A percentile compares a stretch with the other conserved stretches of the same genome.
Conservation (phyloP, 2,113 vertebrate species). For the Prochilodus magdalenae region DNA sequence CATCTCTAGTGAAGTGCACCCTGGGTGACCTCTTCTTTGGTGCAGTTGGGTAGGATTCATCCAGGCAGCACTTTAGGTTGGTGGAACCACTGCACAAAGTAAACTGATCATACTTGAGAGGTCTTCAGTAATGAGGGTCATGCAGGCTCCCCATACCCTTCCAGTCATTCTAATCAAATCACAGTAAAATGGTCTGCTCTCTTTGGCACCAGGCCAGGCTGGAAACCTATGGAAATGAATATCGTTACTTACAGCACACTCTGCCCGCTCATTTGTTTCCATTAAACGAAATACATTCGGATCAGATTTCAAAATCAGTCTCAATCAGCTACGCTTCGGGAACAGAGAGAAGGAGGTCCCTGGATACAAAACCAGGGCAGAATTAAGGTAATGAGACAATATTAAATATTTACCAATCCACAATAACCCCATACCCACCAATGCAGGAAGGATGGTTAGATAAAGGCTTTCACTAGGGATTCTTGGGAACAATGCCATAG, state of each 20-base stretch:
- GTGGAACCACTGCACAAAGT: slow-evolving; percentile 3
- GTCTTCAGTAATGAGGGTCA: slow-evolving; percentile 20
- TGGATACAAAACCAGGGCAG: not conserved
- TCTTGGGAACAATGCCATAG: too few species aligned
- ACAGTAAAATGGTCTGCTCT: not conserved
- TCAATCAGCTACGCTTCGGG: slow-evolving; percentile 31
- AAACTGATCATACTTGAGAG: slow-evolving; percentile 21
- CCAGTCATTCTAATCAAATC: slow-evolving; percentile 28
- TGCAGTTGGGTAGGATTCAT: not conserved
- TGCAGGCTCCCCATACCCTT: not conserved
- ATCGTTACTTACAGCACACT: slow-evolving; percentile 24
- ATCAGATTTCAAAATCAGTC: slow-evolving; percentile 50
- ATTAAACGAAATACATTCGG: slow-evolving; percentile 42
- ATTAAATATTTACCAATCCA: not conserved
- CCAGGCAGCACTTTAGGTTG: slow-evolving; percentile 2
- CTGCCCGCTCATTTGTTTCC: slow-evolving; percentile 39
- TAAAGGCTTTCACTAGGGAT: too few species aligned
- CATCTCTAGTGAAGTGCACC: not conserved
- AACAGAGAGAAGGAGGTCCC: slow-evolving; percentile 15
- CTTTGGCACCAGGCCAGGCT: slow-evolving; percentile 23
- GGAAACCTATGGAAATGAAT: slow-evolving; percentile 38
- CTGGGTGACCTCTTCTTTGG: too few species aligned
- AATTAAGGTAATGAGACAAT: not conserved
- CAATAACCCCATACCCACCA: not conserved
- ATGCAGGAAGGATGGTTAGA: not conserved